Base-by-base conservation (phyloP, 2,888 invertebrate species). In the Sclerodermus sp. region DNA sequence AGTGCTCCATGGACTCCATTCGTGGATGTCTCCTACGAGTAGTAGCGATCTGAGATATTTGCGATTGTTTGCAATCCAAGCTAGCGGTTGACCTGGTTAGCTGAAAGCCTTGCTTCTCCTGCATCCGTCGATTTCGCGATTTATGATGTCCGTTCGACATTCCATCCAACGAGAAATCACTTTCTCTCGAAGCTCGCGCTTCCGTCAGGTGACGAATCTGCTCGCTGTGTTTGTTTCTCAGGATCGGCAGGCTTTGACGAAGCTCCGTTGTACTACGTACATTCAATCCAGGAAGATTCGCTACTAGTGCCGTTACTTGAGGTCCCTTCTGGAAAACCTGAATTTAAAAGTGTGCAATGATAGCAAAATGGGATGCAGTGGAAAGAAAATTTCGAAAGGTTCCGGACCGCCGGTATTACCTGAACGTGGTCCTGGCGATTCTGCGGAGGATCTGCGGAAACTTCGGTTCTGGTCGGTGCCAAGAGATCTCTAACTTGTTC, bases 261-360 rank as follows among this genome's bases (percentile, higher is more conserved):
- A 71, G 44, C 37, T 75, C 72, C 6, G 67, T 59, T 1, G 71
- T 60, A 47, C 63, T 74, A 16, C 62, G 69, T 1, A 79, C 71
- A 51, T 83, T 83, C 10, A 85, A 71, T 2, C 84, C 84, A 0
- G 86, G 84, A 31, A 86, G 75, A 67, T 84, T 85, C 1, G 85
- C 85, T 0, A 90, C 86, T 15, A 91, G 78, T 0, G 90, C 86
- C 1, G 89, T 90, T 18, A 90, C 87, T 68, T 90, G 90, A 29
- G 89, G 88, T 0, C 90, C 91, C 66, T 91, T 87, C 75, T 90
- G 91, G 71, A 88, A 91, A 41, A 90, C 86, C 69, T 85, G 79
- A n/a, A n/a, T n/a, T n/a, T n/a, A n/a, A n/a, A n/a, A n/a, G n/a
- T n/a, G n/a, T n/a, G n/a, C n/a, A n/a, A n/a, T n/a, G n/a, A n/a